Percentiles rank a stretch among this genome's conserved stretches.
These are phyloP conservation scores for Premnoplex brunnescens DNA, from an alignment of 2,797 vertebrate species.

Conservation along the genomic window DNA sequence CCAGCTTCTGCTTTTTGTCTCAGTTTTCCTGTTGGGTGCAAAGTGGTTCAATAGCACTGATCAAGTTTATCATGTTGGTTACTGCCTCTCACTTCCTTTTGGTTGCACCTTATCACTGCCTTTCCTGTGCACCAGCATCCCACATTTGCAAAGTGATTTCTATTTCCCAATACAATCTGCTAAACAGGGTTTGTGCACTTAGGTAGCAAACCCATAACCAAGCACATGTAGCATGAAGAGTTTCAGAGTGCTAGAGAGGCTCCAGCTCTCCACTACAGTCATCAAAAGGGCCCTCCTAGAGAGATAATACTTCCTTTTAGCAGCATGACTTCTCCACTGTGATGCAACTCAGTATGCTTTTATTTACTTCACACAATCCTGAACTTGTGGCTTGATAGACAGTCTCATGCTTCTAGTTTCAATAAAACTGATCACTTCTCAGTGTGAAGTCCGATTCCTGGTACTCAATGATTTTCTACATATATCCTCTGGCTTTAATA, in stretches of 20 bases:
- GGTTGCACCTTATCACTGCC: not conserved
- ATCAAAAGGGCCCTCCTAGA: not conserved
- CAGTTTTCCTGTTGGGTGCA: not conserved
- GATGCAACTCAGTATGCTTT: not conserved
- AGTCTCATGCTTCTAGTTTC: not conserved
- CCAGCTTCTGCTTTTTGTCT: not conserved
- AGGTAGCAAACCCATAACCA: not conserved
- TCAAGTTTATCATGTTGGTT: not conserved
- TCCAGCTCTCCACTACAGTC: not conserved
- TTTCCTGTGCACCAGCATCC: not conserved
- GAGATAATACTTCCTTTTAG: not conserved
- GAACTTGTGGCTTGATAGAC: not conserved
- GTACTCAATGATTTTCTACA: not conserved
- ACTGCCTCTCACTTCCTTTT: not conserved
- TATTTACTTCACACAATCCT: not conserved
- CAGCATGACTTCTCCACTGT: not conserved
- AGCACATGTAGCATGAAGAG: not conserved
- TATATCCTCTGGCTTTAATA: not conserved
- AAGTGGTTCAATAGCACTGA: not conserved
- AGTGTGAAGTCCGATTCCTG: not conserved
- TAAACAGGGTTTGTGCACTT: not conserved
- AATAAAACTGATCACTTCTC: not conserved
- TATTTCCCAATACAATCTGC: not conserved
- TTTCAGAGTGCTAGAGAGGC: not conserved
- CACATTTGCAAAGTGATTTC: not conserved